Evolutionary conservation across 2,888 invertebrate species (phyloP), one percentile per base, ranked within the genome.

Genomic region (Tenthredo notha): DNA sequence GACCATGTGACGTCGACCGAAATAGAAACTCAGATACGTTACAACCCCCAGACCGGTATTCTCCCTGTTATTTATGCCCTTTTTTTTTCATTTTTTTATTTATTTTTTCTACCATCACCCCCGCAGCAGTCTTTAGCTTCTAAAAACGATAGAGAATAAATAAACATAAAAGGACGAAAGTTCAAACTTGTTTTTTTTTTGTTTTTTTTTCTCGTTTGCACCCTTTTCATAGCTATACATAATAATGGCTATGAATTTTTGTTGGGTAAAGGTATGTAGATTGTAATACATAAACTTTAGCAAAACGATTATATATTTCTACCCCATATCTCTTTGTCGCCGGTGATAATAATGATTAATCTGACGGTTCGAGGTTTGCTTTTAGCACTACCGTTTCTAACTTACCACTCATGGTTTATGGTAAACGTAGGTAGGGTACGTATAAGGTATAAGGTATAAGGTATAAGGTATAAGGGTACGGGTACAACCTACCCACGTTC

Each of bases 351-450:
- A 77, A 77, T 54, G 77, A 77, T 47, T 29, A 77, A 50, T 77
- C n/a, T 54, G 33, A 25, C 50, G 54, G 50, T 50, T 50, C 29
- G 50, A 74, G 50, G 77, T 54, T 54, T 54, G 18, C 77, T 58
- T 61, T 80, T 21, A 29, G 37, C 37, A 21, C 25, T 61, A 80
- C 40, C 80, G 61, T 80, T 80, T 61, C 80, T 25, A 80, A 58
- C 80, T 80, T 61, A 61, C 58, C 78, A 78, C 78, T 78, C 54
- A 54, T 33, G 54, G 78, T 78, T 78, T 78, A 78, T 78, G 78
- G 78, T 78, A 78, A 78, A 58, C 58, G 78, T 50, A 47, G 47
- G 75, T 37, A 18, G 54, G 54, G 43, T 21, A 61, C 10, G 61
- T 61, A 61, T 61, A 29, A 25, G 25, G 54, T 61, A 29, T 21